Base-by-base conservation (phyloP, 2,888 invertebrate species). In the Agrochola litura region DNA sequence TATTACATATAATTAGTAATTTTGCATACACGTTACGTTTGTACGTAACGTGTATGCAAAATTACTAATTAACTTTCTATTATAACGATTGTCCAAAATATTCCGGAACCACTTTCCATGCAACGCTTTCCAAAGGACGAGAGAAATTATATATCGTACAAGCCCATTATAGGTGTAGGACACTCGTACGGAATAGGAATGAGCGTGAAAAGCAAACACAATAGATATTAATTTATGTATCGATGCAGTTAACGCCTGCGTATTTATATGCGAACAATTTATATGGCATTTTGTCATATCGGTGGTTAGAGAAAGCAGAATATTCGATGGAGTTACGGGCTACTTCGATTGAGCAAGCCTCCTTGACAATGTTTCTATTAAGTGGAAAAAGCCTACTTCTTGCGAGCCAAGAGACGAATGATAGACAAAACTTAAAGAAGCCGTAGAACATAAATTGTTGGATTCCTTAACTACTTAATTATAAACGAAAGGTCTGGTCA, bases 71-170 rank as follows among this genome's bases (percentile, higher is more conserved):
- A 91, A 94, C 95, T 95, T 95, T 95, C 95, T 94, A 92, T 93
- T 94, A 93, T 92, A 95, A 94, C 91, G 95, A 93, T 93, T 92
- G 93, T 85, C 92, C 94, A 94, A 95, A 96, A 95, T 94, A 94
- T 95, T 93, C 95, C 94, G 94, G 93, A 93, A 93, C 92, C 90
- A 94, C 96, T 96, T 96, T 96, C 96, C 93, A 94, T 91, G 85
- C 84, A 84, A 78, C 91, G 92, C 96, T 96, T 96, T 96, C 96
- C 92, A 94, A 95, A 95, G 95, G 96, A 94, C 95, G 90, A 94
- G 96, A 93, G 96, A 96, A 96, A 96, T 95, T 94, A 96, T 94
- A 96, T 96, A 95, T 93, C 92, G 93, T 91, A 87, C 91, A 90
- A 91, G 91, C 91, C 93, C 92, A 94, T 74, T 74, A 74, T 94